Conservation (phyloP, 92 coral and sea anemone genomes). For the Plumapathes pennacea region DNA sequence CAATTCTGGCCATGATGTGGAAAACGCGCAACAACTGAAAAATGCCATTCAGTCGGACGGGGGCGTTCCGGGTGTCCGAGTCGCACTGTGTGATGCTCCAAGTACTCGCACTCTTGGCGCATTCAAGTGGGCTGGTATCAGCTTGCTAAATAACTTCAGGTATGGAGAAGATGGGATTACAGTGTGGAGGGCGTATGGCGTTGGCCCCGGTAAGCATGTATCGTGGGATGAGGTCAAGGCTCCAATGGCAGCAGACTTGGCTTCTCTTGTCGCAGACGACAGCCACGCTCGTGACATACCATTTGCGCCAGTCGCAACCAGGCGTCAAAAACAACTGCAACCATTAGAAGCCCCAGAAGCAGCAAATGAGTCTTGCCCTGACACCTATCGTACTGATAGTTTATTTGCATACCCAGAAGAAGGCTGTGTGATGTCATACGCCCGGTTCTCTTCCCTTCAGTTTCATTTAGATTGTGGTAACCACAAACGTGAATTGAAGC, state of each 20-base stretch:
- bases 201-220: neutral
- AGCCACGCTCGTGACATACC: no score
- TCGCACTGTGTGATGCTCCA: conserved; percentile 12
- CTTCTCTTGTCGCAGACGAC: no score
- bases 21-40: conserved; percentile 31
- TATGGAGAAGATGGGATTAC: conserved; percentile 8
- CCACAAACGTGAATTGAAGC: conserved; percentile 42
- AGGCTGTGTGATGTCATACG: conserved; percentile 39
- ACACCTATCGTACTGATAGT: conserved; percentile 1
- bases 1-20: conserved; percentile 41
- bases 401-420: conserved; percentile 38
- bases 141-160: conserved; percentile 19
- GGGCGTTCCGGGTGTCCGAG: conserved; percentile 27
- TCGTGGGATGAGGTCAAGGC: neutral
- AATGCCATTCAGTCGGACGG: conserved; percentile 30
- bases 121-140: conserved; percentile 30
- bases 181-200: conserved; percentile 10
- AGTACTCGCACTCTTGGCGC: neutral
- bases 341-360: neutral
- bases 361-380: neutral
- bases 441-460: conserved; percentile 25
- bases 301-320: no score
- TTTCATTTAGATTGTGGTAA: conserved; percentile 47
- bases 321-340: no score
- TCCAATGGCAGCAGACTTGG: no score